Conservation (phyloP, 30 jellyfish, hydroid and myxozoan species). For the Rhopilema esculentum region DNA sequence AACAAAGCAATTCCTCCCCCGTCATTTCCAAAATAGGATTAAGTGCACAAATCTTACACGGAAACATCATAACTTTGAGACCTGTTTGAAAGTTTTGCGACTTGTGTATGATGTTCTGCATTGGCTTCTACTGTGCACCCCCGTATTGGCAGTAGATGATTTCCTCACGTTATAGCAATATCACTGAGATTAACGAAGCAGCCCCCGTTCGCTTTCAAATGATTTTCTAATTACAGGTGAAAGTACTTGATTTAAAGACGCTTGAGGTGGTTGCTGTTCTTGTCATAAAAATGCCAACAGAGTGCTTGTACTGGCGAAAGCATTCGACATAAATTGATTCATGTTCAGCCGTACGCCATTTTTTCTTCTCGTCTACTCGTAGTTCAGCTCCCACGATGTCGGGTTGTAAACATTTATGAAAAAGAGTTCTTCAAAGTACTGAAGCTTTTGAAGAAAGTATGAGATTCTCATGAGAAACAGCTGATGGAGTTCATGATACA, state of each 20-base stretch:
- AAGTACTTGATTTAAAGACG: constrained; percentile 8
- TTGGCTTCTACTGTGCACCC: not conserved
- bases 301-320: not conserved
- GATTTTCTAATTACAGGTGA: constrained; percentile 47
- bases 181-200: constrained; percentile 13
- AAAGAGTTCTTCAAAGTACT: not conserved
- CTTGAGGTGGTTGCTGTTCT: not conserved
- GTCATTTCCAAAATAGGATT: not conserved
- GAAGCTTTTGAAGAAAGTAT: not conserved
- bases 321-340: too few species aligned
- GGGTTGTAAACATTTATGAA: not conserved
- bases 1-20: not conserved
- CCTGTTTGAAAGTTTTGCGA: too few species aligned
- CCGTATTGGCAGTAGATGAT: constrained; percentile 21
- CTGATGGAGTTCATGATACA: not conserved
- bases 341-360: too few species aligned
- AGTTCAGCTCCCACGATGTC: not conserved
- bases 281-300: not conserved
- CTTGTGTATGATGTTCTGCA: not conserved
- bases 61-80: not conserved
- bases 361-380: not conserved
- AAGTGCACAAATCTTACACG: not conserved
- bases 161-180: not conserved
- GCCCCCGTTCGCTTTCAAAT: constrained; percentile 42
- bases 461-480: not conserved